Evolutionary conservation across 2,797 vertebrate species (phyloP).

Genomic region (Poeciliopsis infans): DNA sequence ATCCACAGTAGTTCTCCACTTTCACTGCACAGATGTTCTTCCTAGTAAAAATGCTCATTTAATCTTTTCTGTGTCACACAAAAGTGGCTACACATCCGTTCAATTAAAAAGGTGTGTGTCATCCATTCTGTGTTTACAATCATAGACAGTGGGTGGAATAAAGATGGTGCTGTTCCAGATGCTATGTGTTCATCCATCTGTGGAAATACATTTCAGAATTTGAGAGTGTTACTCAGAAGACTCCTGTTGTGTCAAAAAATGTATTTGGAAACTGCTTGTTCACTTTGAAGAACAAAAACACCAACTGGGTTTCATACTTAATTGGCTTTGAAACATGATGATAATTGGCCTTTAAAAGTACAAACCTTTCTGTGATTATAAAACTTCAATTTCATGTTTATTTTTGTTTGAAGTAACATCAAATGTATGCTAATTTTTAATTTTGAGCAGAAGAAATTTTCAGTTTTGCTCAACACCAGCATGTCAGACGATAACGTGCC

Average conservation of each 20-base stretch:
- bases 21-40: neutral
- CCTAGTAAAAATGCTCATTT: neutral
- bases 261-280: neutral
- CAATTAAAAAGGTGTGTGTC: neutral
- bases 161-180: neutral
- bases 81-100: neutral
- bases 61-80: neutral
- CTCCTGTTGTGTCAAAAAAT: neutral
- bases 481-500: neutral
- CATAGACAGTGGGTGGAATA: neutral
- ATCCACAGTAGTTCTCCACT: too few relatives aligned
- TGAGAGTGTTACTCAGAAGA: neutral
- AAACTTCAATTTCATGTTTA: neutral
- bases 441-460: neutral
- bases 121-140: neutral
- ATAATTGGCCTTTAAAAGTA: neutral
- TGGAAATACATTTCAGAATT: neutral
- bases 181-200: neutral
- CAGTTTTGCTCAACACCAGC: neutral
- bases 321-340: neutral
- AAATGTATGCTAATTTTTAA: neutral
- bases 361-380: neutral
- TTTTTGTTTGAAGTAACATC: neutral
- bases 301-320: neutral
- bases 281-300: neutral